Conservation (phyloP, 1,140 invertebrate species). For the Cydia amplana region DNA sequence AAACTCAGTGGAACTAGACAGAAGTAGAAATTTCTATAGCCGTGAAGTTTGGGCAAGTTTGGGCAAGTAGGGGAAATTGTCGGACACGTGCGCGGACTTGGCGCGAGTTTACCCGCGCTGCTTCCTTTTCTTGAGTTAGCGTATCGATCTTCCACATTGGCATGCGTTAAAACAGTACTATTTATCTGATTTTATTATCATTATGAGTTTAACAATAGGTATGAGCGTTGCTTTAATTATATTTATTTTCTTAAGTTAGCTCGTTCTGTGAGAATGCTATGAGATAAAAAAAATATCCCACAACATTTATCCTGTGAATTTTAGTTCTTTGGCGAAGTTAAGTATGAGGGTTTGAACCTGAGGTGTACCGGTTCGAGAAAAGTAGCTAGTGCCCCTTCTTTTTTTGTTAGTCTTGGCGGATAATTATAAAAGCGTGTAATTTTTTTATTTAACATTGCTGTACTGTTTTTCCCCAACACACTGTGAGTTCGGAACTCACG, state of each 20-base stretch:
- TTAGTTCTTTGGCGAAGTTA: too few relatives aligned
- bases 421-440: too few relatives aligned
- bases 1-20: constrained; percentile 4
- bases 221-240: not conserved
- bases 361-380: too few relatives aligned
- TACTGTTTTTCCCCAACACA: not conserved
- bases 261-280: not conserved
- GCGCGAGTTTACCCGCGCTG: constrained; percentile 17
- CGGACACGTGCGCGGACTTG: constrained; percentile 15
- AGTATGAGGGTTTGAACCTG: too few relatives aligned
- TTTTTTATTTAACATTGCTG: not conserved
- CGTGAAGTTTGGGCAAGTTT: too few relatives aligned
- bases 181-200: too few relatives aligned
- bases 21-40: constrained; percentile 16
- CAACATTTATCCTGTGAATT: too few relatives aligned
- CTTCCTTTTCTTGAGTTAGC: constrained; percentile 23
- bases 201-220: not conserved
- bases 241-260: not conserved
- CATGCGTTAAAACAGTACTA: not conserved
- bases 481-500: not conserved
- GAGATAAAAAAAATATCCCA: not conserved
- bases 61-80: not conserved
- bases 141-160: not conserved
- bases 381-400: too few relatives aligned
- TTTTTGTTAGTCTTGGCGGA: too few relatives aligned